A percentile compares a stretch with the other conserved stretches of the same genome.
Conservation (phyloP, 2,113 vertebrate genomes). For the Peromyscus polionotus region DNA sequence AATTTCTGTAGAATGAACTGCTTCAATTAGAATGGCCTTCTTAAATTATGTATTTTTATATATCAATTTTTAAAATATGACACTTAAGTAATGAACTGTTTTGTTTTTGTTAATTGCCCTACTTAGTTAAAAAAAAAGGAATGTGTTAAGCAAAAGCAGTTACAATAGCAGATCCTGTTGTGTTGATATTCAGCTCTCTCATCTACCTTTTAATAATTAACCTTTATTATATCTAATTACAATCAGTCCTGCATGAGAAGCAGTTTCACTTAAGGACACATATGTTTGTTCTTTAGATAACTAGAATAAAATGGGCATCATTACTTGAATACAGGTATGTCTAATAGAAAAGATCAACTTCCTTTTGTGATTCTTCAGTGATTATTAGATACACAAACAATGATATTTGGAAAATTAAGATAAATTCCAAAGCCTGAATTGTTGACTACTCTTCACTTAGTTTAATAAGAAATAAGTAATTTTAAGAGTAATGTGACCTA, state of each 20-base stretch:
- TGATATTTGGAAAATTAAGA: not conserved
- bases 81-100: not conserved
- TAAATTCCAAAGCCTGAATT: not conserved
- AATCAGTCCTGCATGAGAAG: slow-evolving; percentile 23
- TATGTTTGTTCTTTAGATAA: not conserved
- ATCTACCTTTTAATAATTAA: not conserved
- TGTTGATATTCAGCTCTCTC: not conserved
- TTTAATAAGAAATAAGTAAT: slow-evolving; percentile 4
- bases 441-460: not conserved
- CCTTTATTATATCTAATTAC: not conserved
- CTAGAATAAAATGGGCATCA: not conserved
- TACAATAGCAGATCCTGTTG: not conserved
- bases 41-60: not conserved
- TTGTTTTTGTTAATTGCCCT: not conserved
- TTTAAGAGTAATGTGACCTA: slow-evolving; percentile 2
- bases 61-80: not conserved
- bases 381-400: not conserved
- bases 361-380: not conserved
- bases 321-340: not conserved
- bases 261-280: not conserved
- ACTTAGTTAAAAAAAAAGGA: not conserved
- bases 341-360: not conserved
- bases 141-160: not conserved
- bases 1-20: slow-evolving; percentile 13
- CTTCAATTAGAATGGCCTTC: not conserved